Base-by-base conservation (phyloP, 2,888 invertebrate genomes). In the Cybosia mesomella region DNA sequence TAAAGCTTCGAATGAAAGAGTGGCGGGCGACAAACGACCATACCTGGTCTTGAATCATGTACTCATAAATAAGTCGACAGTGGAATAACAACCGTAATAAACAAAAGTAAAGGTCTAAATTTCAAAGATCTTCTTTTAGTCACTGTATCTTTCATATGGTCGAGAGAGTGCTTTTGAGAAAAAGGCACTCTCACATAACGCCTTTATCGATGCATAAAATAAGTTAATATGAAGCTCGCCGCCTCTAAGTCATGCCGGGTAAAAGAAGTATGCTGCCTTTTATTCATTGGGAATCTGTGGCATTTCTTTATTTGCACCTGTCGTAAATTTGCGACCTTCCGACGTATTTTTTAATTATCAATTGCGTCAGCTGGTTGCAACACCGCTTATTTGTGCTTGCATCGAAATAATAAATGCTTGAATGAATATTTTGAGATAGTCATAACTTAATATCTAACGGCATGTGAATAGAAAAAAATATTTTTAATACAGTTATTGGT, bases 161-260 rank as follows among this genome's bases (percentile, higher is more conserved):
- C 81, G 88, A 87, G 90, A 91, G 91, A 90, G 73, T 76, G 87
- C 89, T 91, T 90, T 92, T 89, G 89, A 92, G 89, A 90, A 90
- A 92, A 93, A 90, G 89, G 89, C 87, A 88, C 87, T 89, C 84
- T 71, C 78, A 89, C 93, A 92, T 92, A 91, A 92, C 88, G 85
- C 83, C 88, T 92, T 92, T 92, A 92, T 92, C 91, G 91, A 86
- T 93, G 92, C 91, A 92, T 91, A 92, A 93, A 93, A 89, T 90
- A 89, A 90, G 89, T 91, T 92, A 91, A 91, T 92, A 91, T 92
- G 89, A 91, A 92, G 89, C 90, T 90, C 84, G 86, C 82, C 84
- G 84, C 82, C 67, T 73, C 72, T 67, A 75, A 82, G 83, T 79
- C 80, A 76, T 74, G 77, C 65, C 72, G 75, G 74, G 75, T 74